Conservation (phyloP, 2,888 invertebrate genomes). For the Apamea monoglypha region DNA sequence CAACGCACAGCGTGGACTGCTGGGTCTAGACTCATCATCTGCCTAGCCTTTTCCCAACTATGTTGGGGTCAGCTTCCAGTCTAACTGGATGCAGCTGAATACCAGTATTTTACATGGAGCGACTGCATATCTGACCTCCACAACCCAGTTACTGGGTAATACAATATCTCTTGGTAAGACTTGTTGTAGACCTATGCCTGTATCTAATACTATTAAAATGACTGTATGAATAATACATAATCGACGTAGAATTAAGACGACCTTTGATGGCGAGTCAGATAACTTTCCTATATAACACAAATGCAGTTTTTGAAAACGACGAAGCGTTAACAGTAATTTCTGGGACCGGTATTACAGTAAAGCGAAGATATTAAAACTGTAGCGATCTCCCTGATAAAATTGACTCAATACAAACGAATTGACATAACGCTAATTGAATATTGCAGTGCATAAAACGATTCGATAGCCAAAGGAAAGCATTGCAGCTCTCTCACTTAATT, state of each 20-base stretch:
- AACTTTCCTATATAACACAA: not conserved
- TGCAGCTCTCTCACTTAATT: constrained; percentile 35
- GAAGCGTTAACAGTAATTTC: not conserved
- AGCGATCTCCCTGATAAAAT: not conserved
- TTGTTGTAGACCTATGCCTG: not conserved
- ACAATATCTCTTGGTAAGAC: too few species aligned
- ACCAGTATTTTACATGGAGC: too few species aligned
- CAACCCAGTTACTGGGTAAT: too few species aligned
- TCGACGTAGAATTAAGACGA: not conserved
- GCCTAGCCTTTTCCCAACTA: too few species aligned
- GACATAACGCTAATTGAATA: constrained; percentile 18
- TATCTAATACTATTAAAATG: not conserved
- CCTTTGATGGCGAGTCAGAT: not conserved
- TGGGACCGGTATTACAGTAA: not conserved
- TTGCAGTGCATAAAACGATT: constrained; percentile 8
- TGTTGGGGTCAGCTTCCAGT: too few species aligned
- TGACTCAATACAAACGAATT: not conserved
- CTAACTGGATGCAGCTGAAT: too few species aligned
- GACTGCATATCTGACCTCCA: too few species aligned
- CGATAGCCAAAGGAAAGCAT: not conserved
- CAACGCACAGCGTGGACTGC: not conserved
- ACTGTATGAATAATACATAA: not conserved
- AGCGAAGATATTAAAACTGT: not conserved
- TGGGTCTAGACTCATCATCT: not conserved
- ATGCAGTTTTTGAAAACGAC: not conserved